Conservation (phyloP, 2,888 invertebrate genomes). For the Gastrophysa polygoni region DNA sequence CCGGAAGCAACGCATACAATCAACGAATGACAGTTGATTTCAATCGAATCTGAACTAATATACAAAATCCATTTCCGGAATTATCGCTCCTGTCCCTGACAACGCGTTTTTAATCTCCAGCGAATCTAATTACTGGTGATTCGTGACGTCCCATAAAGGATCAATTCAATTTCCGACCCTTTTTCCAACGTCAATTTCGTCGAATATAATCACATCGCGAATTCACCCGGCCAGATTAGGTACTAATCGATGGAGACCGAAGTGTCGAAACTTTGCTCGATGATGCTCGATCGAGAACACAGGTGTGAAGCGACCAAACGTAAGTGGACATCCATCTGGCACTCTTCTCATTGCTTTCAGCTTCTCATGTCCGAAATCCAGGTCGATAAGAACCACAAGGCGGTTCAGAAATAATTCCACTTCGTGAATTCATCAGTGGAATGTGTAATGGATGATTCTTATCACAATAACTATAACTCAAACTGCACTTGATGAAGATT, state of each 20-base stretch:
- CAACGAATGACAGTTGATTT: neutral
- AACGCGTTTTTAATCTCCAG: neutral
- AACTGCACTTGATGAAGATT: too few relatives aligned
- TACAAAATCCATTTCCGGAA: neutral
- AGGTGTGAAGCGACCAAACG: constrained; percentile 22
- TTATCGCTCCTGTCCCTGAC: neutral
- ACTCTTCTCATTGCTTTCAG: neutral
- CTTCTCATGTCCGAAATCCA: neutral
- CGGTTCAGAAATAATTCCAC: neutral
- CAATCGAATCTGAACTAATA: neutral
- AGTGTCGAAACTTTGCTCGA: constrained; percentile 11
- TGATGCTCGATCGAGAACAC: constrained; percentile 22
- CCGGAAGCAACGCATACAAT: too few relatives aligned
- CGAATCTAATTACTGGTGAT: neutral
- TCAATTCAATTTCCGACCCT: neutral
- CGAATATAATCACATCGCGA: neutral
- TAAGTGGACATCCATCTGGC: constrained; percentile 15
- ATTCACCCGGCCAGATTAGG: constrained; percentile 3
- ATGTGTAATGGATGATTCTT: too few relatives aligned
- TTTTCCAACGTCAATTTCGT: neutral
- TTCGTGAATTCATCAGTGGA: too few relatives aligned
- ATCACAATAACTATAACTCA: too few relatives aligned
- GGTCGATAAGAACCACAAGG: neutral
- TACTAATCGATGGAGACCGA: constrained; percentile 23
- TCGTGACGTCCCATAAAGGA: neutral